Base-by-base conservation (phyloP, 2,888 invertebrate species). In the Lycocerus yunnanus region DNA sequence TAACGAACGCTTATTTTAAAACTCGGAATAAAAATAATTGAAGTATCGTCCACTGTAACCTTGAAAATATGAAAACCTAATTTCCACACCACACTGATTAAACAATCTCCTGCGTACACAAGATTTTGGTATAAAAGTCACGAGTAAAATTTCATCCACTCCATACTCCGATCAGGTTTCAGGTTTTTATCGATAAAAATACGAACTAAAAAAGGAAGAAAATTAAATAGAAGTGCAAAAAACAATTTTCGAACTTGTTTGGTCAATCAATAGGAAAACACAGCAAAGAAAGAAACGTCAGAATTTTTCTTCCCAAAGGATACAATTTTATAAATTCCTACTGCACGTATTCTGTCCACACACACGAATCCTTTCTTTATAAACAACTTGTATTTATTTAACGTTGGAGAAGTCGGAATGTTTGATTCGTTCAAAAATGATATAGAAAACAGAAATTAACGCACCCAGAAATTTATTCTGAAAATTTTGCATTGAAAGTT, bases 81-180 rank as follows among this genome's bases (percentile, higher is more conserved):
- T 66, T 66, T 63, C 13, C n/a, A 16, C 16, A 0, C 4, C 8
- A 18, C 1, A 18, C 9, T 18, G 18, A 63, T 18, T 5, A 1
- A 18, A 18, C 16, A 10, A 15, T 15, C 15, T 3, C 15, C 13
- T 0, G 15, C 10, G 3, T n/a, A 16, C 3, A n/a, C 10, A 8
- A n/a, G n/a, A 63, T 63, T 63, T 18, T 63, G 15, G 18, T 63
- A 63, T 18, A 18, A 63, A n/a, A 43, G 43, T 43, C 43, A 43
- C 43, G 43, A n/a, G 43, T n/a, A n/a, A 43, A 43, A 43, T 43
- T 43, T 43, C 43, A 43, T 43, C 11, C 18, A 59, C 18, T 11
- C 15, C 60, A 60, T 68, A 68, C 60, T 68, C 68, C 24, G 68
- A 68, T 68, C 68, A 68, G 59, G 68, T 68, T 68, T 68, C 68